Percentiles rank a stretch among this genome's conserved stretches.
Conservation (phyloP, 2,797 vertebrate genomes). For the Ctenopoma kingsleyae region DNA sequence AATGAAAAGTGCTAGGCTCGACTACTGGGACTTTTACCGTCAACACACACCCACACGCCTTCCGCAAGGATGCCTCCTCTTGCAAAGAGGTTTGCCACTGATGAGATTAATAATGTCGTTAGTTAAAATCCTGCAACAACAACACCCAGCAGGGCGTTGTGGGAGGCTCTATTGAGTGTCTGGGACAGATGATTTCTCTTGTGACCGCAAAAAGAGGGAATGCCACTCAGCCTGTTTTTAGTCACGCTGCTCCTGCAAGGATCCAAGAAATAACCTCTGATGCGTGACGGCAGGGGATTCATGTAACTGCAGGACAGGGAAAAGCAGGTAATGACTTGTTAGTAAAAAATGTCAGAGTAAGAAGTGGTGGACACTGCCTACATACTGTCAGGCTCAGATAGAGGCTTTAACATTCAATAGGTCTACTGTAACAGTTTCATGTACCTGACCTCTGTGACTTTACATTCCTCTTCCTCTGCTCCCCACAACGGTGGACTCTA, state of each 20-base stretch:
- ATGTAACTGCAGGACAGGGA: neutral
- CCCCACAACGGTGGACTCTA: slow-evolving; percentile 3
- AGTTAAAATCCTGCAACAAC: slow-evolving; percentile 21
- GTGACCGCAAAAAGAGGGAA: slow-evolving; percentile 46
- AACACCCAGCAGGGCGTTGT: slow-evolving; percentile 41
- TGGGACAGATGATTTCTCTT: slow-evolving; percentile 27
- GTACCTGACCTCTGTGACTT: slow-evolving; percentile 42
- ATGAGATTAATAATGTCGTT: slow-evolving; percentile 4
- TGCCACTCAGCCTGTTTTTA: slow-evolving; percentile 64
- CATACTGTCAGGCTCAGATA: slow-evolving; percentile 34
- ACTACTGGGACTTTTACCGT: slow-evolving; percentile 28
- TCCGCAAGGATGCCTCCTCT: slow-evolving; percentile 7
- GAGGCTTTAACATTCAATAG: slow-evolving; percentile 15
- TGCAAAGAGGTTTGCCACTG: slow-evolving; percentile 6
- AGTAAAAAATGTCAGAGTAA: slow-evolving; percentile 6
- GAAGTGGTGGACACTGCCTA: slow-evolving; percentile 25
- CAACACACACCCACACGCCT: slow-evolving; percentile 33
- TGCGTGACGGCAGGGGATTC: neutral
- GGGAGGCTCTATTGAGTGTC: slow-evolving; percentile 10
- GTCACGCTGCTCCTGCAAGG: slow-evolving; percentile 8
- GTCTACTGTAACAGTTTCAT: neutral
- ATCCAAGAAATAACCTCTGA: slow-evolving; percentile 8
- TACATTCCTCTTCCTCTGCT: slow-evolving; percentile 49
- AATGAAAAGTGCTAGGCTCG: neutral
- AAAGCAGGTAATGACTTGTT: slow-evolving; percentile 43